A percentile compares a stretch with the other conserved stretches of the same genome.
Conservation (phyloP, 2,797 vertebrate species). For the Dryobates pubescens region DNA sequence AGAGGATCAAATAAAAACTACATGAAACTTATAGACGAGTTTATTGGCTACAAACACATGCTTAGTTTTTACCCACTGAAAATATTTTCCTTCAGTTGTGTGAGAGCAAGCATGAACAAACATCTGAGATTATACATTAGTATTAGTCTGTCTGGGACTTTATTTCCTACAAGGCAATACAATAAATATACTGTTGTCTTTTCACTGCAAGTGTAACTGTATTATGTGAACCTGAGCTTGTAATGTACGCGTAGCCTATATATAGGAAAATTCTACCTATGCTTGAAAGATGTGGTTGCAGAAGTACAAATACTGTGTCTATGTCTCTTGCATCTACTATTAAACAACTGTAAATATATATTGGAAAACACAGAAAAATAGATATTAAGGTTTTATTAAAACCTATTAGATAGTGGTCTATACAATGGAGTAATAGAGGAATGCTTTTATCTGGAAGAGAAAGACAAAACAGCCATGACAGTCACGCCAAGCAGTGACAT, state of each 20-base stretch:
- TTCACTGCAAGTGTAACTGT: background rate
- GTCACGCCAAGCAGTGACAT: rapidly evolving
- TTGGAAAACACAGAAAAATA: background rate
- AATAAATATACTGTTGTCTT: background rate
- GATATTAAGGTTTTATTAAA: background rate
- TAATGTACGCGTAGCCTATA: background rate
- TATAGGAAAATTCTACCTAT: background rate
- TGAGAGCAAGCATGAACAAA: background rate
- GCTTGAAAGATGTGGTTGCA: background rate
- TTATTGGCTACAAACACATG: background rate
- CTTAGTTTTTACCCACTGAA: background rate
- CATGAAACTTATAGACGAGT: background rate
- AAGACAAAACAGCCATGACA: background rate
- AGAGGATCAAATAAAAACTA: background rate
- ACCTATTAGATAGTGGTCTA: background rate
- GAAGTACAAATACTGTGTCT: background rate
- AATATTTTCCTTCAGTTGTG: background rate
- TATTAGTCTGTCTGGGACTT: background rate
- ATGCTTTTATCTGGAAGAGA: background rate
- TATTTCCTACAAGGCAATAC: background rate
- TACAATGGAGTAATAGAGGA: background rate
- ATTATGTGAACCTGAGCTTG: background rate
- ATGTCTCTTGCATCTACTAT: background rate
- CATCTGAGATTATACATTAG: background rate
- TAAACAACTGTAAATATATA: background rate